These are phyloP conservation scores for Andricus grossulariae DNA, from an alignment of 1,140 invertebrate species.

Conservation along the genomic window DNA sequence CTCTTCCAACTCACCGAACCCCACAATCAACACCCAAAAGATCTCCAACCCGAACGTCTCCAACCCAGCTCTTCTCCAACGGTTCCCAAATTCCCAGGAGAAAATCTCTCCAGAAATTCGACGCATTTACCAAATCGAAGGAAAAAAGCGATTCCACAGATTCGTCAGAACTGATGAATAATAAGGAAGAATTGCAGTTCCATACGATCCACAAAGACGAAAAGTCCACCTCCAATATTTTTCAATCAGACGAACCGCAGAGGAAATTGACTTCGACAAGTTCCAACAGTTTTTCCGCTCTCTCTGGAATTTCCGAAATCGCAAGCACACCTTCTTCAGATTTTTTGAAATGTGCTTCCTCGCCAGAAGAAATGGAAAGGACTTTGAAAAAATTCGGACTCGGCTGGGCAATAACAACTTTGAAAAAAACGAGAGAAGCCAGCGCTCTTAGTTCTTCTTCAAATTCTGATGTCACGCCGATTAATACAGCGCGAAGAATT, in stretches of 20 bases:
- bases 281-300: conserved; percentile 62
- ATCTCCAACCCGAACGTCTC: conserved; percentile 14
- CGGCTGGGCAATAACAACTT: conserved; percentile 80
- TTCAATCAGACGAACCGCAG: conserved; percentile 43
- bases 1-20: conserved; percentile 43
- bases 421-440: conserved; percentile 81
- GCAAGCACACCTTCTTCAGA: conserved; percentile 62
- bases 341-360: conserved; percentile 57
- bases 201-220: conserved; percentile 19
- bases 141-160: neutral
- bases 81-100: neutral
- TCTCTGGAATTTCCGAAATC: conserved; percentile 71
- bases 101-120: neutral
- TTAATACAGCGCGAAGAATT: conserved; percentile 59
- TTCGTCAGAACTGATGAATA: conserved; percentile 11
- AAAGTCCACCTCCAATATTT: conserved; percentile 9
- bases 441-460: conserved; percentile 80
- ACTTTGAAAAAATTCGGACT: conserved; percentile 79
- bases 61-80: neutral
- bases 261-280: conserved; percentile 60
- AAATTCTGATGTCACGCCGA: conserved; percentile 70
- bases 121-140: neutral
- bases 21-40: conserved; percentile 34
- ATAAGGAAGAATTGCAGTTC: conserved; percentile 42
- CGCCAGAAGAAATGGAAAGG: conserved; percentile 76